Evolutionary conservation across 2,888 invertebrate species (phyloP).

Genomic region (Myopa testacea): DNA sequence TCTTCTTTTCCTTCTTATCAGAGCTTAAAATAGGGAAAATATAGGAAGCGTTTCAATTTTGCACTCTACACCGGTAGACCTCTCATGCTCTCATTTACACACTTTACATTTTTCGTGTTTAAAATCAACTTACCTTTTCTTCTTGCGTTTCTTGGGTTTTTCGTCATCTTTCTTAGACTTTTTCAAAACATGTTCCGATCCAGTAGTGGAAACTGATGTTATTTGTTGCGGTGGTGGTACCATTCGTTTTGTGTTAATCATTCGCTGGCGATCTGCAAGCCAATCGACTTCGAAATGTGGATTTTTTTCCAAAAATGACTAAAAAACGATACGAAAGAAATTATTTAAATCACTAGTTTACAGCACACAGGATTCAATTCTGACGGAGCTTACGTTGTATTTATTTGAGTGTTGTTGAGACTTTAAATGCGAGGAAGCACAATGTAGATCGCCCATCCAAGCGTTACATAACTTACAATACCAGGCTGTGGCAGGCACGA

Average conservation of each 20-base stretch:
- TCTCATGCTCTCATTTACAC: no score
- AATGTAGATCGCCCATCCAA: conserved; percentile 90
- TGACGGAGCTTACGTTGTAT: conserved; percentile 76
- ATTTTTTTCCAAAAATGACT: conserved; percentile 86
- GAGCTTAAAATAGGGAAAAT: conserved; percentile 51
- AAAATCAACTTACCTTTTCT: conserved; percentile 69
- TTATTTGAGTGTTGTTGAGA: conserved; percentile 83
- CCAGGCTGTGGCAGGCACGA: conserved; percentile 89
- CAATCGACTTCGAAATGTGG: conserved; percentile 90
- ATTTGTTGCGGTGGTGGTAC: conserved; percentile 56
- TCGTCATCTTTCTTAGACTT: conserved; percentile 66
- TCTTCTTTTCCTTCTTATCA: conserved; percentile 70
- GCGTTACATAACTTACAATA: conserved; percentile 88
- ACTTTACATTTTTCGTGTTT: no score
- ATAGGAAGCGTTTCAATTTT: conserved; percentile 37
- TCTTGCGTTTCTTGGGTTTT: conserved; percentile 71
- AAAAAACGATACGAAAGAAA: conserved; percentile 45
- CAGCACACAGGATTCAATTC: background rate
- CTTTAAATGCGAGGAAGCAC: conserved; percentile 87
- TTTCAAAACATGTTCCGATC: conserved; percentile 59
- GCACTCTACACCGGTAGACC: background rate
- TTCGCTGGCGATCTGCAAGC: conserved; percentile 83
- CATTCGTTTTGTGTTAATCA: conserved; percentile 70
- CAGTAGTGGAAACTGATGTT: conserved; percentile 54
- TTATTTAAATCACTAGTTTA: background rate